Evolutionary conservation across 2,797 vertebrate species (phyloP).

Genomic region (Protonibea diacanthus): DNA sequence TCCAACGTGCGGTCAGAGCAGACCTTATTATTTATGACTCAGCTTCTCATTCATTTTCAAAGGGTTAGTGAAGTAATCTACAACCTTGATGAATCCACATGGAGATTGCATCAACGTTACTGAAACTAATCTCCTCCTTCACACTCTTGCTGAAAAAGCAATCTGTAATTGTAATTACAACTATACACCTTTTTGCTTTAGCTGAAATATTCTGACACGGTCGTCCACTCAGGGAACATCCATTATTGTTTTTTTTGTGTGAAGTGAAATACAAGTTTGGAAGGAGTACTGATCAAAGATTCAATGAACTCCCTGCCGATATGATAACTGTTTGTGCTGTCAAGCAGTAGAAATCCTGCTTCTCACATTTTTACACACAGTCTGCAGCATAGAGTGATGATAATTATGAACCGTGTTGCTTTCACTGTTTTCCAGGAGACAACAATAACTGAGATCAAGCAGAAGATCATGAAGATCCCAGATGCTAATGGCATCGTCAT

Average conservation of each 20-base stretch:
- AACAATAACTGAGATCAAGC: conserved; percentile 99
- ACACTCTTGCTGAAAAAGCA: not conserved
- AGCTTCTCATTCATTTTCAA: conserved; percentile 33
- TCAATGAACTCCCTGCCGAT: not conserved
- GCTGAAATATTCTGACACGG: conserved; percentile 6
- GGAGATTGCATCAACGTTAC: conserved; percentile 18
- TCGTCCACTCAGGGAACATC: not conserved
- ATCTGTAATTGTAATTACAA: conserved; percentile 6
- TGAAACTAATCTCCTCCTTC: conserved; percentile 1
- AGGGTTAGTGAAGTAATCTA: conserved; percentile 22
- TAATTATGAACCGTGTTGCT: conserved; percentile 4
- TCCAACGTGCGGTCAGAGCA: not conserved
- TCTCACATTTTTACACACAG: conserved; percentile 16
- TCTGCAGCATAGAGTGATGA: not conserved
- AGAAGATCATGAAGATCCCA: conserved; percentile 98
- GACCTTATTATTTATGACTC: conserved; percentile 14
- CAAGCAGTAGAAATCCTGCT: not conserved
- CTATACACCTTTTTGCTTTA: not conserved
- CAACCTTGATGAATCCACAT: not conserved
- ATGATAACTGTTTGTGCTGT: not conserved
- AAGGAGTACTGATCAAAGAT: conserved; percentile 18
- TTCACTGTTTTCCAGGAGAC: conserved; percentile 89
- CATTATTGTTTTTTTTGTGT: not conserved
- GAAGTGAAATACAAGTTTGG: conserved; percentile 2
- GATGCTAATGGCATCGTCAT: conserved; percentile 96